Evolutionary conservation across 2,888 invertebrate species (phyloP), one percentile per base, ranked within the genome.

Genomic region (Emmelina monodactyla): DNA sequence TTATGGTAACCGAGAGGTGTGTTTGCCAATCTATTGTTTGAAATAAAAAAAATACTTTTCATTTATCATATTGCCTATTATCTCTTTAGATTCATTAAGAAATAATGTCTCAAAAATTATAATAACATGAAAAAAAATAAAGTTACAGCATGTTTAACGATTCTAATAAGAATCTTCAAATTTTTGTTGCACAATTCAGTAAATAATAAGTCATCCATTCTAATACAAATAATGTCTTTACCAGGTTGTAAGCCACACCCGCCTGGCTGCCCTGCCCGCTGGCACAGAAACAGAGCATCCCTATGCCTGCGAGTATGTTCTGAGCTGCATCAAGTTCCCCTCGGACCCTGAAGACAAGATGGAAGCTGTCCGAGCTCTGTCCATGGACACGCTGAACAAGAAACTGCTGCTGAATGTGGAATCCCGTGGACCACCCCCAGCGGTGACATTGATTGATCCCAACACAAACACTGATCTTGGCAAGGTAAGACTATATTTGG

Each of bases 1-100:
- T 66, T 99, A 95, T 59, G 99, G 99, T 47, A 99, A 99, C 68
- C 85, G 91, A 60, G 96, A 95, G 80, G 85, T 86, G 47, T 68
- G 45, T 37, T 34, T 10, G 35, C 10, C 14, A 5, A 16, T 22
- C 5, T 19, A 19, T 9, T 9, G 9, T 19, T 19, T 6, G 19
- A 19, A n/a, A n/a, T n/a, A n/a, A n/a, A n/a, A n/a, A n/a, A n/a
- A n/a, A n/a, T n/a, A n/a, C n/a, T n/a, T n/a, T n/a, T n/a, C n/a
- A n/a, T n/a, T n/a, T n/a, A n/a, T n/a, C n/a, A n/a, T n/a, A n/a
- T n/a, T n/a, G n/a, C n/a, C n/a, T n/a, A n/a, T n/a, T n/a, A n/a
- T n/a, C n/a, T n/a, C n/a, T n/a, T n/a, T n/a, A n/a, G n/a, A n/a
- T n/a, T n/a, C n/a, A n/a, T n/a, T n/a, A n/a, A n/a, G n/a, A n/a